phyloP scores from a whole-genome alignment of 2,113 vertebrate genomes.

The Orycteropus afer region DNA sequence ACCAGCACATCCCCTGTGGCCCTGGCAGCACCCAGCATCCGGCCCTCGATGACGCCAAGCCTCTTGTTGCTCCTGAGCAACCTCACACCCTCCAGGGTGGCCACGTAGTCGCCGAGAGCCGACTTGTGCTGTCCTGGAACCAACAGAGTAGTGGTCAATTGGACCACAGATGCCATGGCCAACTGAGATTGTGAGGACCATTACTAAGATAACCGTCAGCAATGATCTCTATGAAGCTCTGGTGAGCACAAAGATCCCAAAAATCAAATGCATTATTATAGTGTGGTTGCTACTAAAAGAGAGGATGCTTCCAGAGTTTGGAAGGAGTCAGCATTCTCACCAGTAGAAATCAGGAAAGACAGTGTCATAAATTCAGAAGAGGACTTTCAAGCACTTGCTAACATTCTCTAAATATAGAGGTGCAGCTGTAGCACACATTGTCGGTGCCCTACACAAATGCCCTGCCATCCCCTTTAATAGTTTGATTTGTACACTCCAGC shows the following conservation, averaged over 20 bases:
- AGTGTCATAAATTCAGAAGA: neutral
- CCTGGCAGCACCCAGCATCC: conserved; percentile 90
- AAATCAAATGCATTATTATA: neutral
- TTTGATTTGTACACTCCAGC: neutral
- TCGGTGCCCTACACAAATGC: neutral
- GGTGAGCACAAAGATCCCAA: neutral
- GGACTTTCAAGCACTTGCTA: neutral
- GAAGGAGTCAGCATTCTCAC: neutral
- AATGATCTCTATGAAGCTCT: neutral
- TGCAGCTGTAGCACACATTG: accelerated
- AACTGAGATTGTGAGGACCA: accelerated
- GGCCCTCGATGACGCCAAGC: conserved; percentile 89
- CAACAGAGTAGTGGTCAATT: conserved; percentile 12
- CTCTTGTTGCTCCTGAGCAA: conserved; percentile 91
- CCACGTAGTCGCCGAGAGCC: conserved; percentile 90
- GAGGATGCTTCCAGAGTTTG: neutral
- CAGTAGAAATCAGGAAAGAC: neutral
- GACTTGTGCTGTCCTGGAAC: conserved; percentile 90
- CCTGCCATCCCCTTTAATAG: no score
- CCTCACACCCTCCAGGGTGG: conserved; percentile 89
- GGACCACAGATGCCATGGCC: neutral
- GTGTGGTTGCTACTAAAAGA: neutral
- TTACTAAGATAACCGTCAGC: neutral
- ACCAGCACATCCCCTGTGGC: conserved; percentile 91
- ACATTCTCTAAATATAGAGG: neutral